phyloP scores from a whole-genome alignment of 1,140 invertebrate species.

The Brachionus sp. region DNA sequence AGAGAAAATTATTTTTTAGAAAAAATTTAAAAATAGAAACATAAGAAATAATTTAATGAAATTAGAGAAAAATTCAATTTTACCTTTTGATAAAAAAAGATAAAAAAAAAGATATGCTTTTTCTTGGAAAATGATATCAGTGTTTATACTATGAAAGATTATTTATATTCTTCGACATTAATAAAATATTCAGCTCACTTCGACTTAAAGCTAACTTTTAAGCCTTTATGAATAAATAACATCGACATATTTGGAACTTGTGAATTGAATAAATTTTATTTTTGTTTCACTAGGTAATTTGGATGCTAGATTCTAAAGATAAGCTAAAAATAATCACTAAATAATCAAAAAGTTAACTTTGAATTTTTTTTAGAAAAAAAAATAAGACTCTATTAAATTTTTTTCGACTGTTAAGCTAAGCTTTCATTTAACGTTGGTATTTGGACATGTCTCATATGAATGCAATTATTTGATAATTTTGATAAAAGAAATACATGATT shows the following conservation, averaged over 20 bases:
- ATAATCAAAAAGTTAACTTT: background rate
- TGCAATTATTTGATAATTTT: background rate
- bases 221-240: background rate
- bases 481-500: too few species aligned
- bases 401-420: background rate
- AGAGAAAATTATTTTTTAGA: background rate
- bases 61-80: background rate
- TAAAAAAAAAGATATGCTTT: background rate
- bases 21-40: slow-evolving; percentile 15
- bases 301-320: background rate
- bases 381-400: background rate
- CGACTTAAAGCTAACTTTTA: background rate
- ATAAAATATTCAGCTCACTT: background rate
- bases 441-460: background rate
- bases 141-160: background rate
- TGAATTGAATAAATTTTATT: slow-evolving; percentile 23
- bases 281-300: slow-evolving; percentile 8
- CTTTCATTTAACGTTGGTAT: background rate
- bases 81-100: background rate
- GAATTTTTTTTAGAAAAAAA: background rate
- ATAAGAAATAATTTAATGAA: slow-evolving; percentile 20
- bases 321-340: background rate
- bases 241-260: background rate
- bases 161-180: background rate
- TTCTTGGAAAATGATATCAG: background rate